Base-by-base conservation (phyloP, 2,888 invertebrate species). In the Uropetala carovei region DNA sequence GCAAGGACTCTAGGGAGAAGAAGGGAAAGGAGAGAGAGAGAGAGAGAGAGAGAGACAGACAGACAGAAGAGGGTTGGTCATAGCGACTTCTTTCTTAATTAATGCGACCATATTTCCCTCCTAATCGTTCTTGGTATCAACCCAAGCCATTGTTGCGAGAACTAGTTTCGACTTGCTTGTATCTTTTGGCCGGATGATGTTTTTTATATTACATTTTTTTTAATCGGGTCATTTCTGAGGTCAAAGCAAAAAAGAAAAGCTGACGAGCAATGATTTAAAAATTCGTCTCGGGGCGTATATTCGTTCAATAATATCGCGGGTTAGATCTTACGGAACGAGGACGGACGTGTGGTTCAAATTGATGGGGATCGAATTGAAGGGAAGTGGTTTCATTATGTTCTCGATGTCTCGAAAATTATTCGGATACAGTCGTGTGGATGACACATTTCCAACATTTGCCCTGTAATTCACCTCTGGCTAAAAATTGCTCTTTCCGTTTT, bases 41-140 rank as follows among this genome's bases (percentile, higher is more conserved):
- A 60, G 64, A 18, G 7, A n/a, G n/a, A 56, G 56, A n/a, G 4
- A n/a, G 83, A 56, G 14, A 18, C 18, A 64, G 43, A 16, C 18
- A 11, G 30, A 59, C 8, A 18, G 89, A 9, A 89, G 43, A 56
- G 64, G 89, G 89, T 60, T 89, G 64, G 89, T 30, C 60, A 27
- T 30, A 89, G 27, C 43, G 89, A 43, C 89, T 89, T 30, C 89
- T 5, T 89, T 43, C 30, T 64, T 89, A 89, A 89, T 89, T 89
- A 89, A 89, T 89, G 89, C 64, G 89, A 64, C 68, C 89, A 27
- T 89, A 64, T 89, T 89, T 89, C 68, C 89, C 64, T 89, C 43
- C 89, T 89, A 89, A 89, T 89, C 89, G 89, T 89, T 89, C 89
- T 89, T 89, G 89, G 89, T 60, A 68, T 64, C 89, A 27, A n/a